phyloP scores from a whole-genome alignment of 2,797 vertebrate genomes.

The Myotis myotis region DNA sequence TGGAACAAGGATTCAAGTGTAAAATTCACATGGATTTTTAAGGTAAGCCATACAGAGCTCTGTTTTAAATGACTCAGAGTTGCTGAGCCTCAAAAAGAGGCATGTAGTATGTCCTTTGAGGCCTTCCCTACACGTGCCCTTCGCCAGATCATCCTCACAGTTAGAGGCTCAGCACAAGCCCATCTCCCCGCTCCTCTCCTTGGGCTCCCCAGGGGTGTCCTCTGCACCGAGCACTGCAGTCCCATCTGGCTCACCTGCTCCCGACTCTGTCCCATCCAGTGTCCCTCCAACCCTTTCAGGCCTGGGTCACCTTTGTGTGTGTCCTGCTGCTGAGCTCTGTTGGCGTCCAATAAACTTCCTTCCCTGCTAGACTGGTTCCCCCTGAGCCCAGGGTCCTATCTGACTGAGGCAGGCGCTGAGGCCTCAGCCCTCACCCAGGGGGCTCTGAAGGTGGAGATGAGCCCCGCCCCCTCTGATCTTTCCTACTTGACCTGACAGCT shows the following conservation, averaged over 20 bases:
- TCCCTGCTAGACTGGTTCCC: neutral
- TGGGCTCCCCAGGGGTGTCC: neutral
- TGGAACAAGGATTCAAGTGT: neutral
- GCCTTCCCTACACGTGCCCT: too few species aligned
- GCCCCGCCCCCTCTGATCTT: neutral
- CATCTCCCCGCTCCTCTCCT: neutral
- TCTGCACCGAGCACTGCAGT: neutral
- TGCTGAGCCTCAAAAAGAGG: neutral
- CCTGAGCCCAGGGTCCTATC: neutral
- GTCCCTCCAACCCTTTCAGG: neutral
- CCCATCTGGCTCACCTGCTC: neutral
- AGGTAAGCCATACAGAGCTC: neutral
- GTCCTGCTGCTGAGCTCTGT: neutral
- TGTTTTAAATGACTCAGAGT: neutral
- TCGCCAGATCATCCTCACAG: too few species aligned
- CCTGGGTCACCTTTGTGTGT: neutral
- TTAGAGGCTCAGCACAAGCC: too few species aligned
- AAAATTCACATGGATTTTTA: neutral
- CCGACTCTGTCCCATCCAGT: neutral
- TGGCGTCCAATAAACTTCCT: neutral
- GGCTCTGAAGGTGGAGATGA: neutral
- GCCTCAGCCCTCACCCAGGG: neutral
- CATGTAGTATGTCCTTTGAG: too few species aligned
- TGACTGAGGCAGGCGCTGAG: neutral
- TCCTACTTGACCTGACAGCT: neutral